A percentile compares a stretch with the other conserved stretches of the same genome.
These are phyloP conservation scores for Aradus depressus DNA, from an alignment of 2,888 invertebrate genomes.

Conservation along the genomic window DNA sequence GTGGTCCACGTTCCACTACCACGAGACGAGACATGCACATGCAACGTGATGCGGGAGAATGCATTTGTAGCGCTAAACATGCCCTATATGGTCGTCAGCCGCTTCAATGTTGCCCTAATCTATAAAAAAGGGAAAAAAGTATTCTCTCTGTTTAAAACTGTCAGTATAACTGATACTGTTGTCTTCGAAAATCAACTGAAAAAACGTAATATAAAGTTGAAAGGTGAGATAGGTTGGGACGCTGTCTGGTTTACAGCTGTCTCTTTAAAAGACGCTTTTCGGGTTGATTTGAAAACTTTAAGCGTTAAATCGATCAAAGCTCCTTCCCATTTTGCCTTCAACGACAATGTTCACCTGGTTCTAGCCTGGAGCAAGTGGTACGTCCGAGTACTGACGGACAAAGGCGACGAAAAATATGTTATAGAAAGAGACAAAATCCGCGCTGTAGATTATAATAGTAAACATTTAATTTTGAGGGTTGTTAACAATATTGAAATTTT, in stretches of 20 bases:
- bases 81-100: conserved; percentile 11
- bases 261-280: conserved; percentile 13
- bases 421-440: conserved; percentile 3
- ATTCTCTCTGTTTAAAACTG: neutral
- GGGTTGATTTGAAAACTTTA: conserved; percentile 4
- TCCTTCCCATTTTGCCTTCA: conserved; percentile 11
- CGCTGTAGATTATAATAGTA: conserved; percentile 8
- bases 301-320: conserved; percentile 5
- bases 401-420: conserved; percentile 2
- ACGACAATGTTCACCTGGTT: conserved; percentile 9
- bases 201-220: conserved; percentile 8
- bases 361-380: conserved; percentile 9
- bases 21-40: conserved; percentile 2
- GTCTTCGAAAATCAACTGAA: conserved; percentile 2
- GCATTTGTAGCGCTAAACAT: conserved; percentile 10
- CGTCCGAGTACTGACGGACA: neutral
- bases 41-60: too few species aligned
- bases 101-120: conserved; percentile 10
- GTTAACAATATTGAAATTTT: conserved; percentile 13
- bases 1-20: conserved; percentile 6
- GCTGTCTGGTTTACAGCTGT: conserved; percentile 12
- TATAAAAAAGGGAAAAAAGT: conserved; percentile 4
- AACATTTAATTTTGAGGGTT: neutral
- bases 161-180: conserved; percentile 9
- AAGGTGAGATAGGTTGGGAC: conserved; percentile 9